Evolutionary conservation across 2,888 invertebrate genomes (phyloP).

Genomic region (Tromatobia lineatoria): DNA sequence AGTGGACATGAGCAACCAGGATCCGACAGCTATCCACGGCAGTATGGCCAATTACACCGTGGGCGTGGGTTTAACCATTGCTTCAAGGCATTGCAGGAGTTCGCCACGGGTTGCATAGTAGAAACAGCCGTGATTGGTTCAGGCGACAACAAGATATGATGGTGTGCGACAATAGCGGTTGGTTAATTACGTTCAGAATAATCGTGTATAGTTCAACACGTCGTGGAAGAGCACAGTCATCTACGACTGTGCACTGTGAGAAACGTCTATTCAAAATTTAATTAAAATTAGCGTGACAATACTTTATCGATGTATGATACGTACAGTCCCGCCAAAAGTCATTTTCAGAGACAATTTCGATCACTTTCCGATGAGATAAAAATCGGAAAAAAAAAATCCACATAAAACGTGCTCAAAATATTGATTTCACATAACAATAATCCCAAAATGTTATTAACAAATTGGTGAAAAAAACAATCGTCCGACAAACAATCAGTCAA

Average conservation of each 20-base stretch:
- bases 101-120: not conserved
- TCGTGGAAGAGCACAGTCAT: not conserved
- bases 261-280: not conserved
- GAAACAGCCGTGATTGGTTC: slow-evolving; percentile 25
- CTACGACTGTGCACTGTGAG: not conserved
- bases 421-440: too few species aligned
- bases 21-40: slow-evolving; percentile 28
- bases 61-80: slow-evolving; percentile 27
- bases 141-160: not conserved
- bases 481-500: too few species aligned
- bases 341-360: too few species aligned
- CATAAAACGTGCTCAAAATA: too few species aligned
- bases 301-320: too few species aligned
- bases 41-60: slow-evolving; percentile 26
- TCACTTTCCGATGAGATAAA: too few species aligned
- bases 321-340: too few species aligned
- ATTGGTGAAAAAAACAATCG: too few species aligned
- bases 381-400: too few species aligned
- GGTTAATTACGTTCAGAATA: not conserved
- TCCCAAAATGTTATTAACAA: too few species aligned
- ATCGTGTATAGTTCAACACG: not conserved
- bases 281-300: too few species aligned
- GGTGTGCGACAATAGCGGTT: not conserved
- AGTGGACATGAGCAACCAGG: slow-evolving; percentile 43
- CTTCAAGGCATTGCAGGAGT: not conserved